Evolutionary conservation across 2,113 vertebrate species (phyloP).

Genomic region (Ameiurus melas): DNA sequence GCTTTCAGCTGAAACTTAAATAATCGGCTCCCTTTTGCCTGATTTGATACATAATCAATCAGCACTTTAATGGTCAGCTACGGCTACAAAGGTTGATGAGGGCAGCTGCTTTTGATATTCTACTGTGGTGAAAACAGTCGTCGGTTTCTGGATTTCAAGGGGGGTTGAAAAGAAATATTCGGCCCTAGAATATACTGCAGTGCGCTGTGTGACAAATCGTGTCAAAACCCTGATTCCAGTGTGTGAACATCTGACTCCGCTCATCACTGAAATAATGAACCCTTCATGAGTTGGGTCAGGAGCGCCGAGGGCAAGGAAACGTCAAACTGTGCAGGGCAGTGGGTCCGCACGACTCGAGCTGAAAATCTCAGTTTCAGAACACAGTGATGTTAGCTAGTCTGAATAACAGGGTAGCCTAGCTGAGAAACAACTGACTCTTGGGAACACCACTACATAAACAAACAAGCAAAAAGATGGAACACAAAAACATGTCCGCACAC

Average conservation of each 20-base stretch:
- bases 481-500: not conserved
- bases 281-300: slow-evolving; percentile 14
- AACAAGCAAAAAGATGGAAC: too few species aligned
- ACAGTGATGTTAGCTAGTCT: not conserved
- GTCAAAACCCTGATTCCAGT: slow-evolving; percentile 21
- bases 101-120: slow-evolving; percentile 22
- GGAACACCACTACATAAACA: not conserved
- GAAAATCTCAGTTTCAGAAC: not conserved
- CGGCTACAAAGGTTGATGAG: slow-evolving; percentile 44
- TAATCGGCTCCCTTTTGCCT: slow-evolving; percentile 24
- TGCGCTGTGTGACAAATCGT: not conserved
- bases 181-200: not conserved
- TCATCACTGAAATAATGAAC: slow-evolving; percentile 29
- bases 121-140: not conserved
- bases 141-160: not conserved
- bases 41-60: slow-evolving; percentile 36
- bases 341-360: too few species aligned
- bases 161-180: not conserved
- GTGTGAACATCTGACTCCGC: slow-evolving; percentile 23
- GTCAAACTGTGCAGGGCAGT: not conserved
- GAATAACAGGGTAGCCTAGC: not conserved
- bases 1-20: slow-evolving; percentile 32
- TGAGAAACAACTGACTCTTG: not conserved
- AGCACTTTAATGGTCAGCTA: slow-evolving; percentile 31
- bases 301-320: slow-evolving; percentile 10